Evolutionary conservation across 2,888 invertebrate genomes (phyloP).

Genomic region (Eupithecia tripunctaria): DNA sequence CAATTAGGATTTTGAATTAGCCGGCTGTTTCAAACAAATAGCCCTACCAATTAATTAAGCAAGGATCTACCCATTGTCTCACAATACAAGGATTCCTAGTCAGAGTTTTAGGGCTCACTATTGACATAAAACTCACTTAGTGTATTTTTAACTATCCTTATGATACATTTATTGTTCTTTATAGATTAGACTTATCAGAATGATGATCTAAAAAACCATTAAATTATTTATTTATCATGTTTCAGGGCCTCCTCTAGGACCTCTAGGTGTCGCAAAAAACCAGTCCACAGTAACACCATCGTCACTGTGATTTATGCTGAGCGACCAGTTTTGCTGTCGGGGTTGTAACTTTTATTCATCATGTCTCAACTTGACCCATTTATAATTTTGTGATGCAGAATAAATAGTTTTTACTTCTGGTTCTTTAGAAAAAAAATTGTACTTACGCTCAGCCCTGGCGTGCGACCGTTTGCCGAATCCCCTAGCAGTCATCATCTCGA

Average conservation of each 20-base stretch:
- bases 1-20: constrained; percentile 1
- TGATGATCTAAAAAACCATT: background rate
- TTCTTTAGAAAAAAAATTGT: background rate
- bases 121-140: background rate
- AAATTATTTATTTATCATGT: background rate
- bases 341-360: too few species aligned
- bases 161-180: background rate
- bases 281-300: too few species aligned
- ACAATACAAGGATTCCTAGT: background rate
- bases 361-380: too few species aligned
- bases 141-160: background rate
- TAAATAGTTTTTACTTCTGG: too few species aligned
- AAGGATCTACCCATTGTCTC: background rate
- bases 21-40: background rate
- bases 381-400: too few species aligned
- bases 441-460: constrained; percentile 75
- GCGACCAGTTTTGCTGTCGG: too few species aligned
- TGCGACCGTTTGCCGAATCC: constrained; percentile 86
- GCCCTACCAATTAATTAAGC: background rate
- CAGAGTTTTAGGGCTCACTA: background rate
- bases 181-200: background rate
- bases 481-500: constrained; percentile 86
- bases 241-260: too few species aligned
- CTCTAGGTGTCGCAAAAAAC: too few species aligned
- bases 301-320: too few species aligned